Evolutionary conservation across 2,888 invertebrate species (phyloP), one percentile per base, ranked within the genome.

Genomic region (Myopa testacea): DNA sequence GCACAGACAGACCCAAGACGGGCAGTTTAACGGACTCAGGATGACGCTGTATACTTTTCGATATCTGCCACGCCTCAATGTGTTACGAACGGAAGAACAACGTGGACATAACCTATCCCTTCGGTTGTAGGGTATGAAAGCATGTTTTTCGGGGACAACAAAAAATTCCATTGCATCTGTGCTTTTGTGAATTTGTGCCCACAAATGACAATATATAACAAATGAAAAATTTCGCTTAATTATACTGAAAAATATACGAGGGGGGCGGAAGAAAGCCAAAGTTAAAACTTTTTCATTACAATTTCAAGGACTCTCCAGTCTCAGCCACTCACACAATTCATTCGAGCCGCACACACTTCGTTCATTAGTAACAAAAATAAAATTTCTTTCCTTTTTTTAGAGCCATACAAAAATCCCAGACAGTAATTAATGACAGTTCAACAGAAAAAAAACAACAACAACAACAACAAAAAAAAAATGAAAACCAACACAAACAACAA

Each of bases 341-440:
- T 4, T 34, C 45, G 45, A 45, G 26, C 38, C 62, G 75, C 69
- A 69, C 69, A 69, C 58, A 60, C 75, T 76, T 74, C 77, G 77
- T 69, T 77, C 77, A 78, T 76, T 77, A 75, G 81, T 80, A 79
- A 79, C 80, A 76, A 78, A 78, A 81, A 80, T 82, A 73, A 78
- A 80, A 81, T 79, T 60, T 62, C 58, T 55, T 38, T 55, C 40
- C 45, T 68, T 67, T 68, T 60, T 68, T n/a, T 16, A 70, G 34
- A 34, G 37, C 37, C 12, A 65, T 65, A 70, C 58, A 83, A 85
- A 85, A 87, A 83, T 85, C 82, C 81, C 85, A 87, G 88, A 88
- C 88, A 87, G 85, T 88, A 88, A 88, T 88, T 88, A 88, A 88
- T 88, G 88, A 88, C 88, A 88, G 88, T 88, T 87, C 86, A 87